phyloP scores from a whole-genome alignment of 2,797 vertebrate species.

The Thalassophryne amazonica region DNA sequence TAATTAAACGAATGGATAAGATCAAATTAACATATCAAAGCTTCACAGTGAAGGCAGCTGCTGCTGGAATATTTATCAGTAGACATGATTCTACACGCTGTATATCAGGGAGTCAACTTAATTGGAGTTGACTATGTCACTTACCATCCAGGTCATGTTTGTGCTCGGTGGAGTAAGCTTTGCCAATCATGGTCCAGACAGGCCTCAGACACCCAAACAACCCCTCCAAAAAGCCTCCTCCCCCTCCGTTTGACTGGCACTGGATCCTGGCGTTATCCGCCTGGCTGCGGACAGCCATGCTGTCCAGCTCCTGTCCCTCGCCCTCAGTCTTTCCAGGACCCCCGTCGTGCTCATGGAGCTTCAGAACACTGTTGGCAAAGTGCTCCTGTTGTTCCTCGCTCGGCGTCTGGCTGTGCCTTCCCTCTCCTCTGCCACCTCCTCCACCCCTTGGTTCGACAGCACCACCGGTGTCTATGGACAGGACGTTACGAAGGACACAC shows the following conservation, averaged over 20 bases:
- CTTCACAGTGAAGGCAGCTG: conserved; percentile 9
- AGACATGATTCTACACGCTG: background rate
- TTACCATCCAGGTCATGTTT: conserved; percentile 89
- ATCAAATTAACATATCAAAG: conserved; percentile 60
- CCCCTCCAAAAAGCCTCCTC: conserved; percentile 90
- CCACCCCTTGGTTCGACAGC: conserved; percentile 57
- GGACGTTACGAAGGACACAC: conserved; percentile 89
- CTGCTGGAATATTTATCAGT: conserved; percentile 24
- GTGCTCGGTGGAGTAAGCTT: conserved; percentile 93
- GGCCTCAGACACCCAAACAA: conserved; percentile 92
- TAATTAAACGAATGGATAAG: conserved; percentile 57
- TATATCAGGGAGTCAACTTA: background rate
- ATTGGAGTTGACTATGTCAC: conserved; percentile 12
- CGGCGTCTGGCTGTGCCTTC: conserved; percentile 78
- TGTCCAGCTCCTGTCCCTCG: conserved; percentile 60
- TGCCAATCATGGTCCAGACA: conserved; percentile 96
- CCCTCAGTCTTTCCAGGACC: conserved; percentile 58
- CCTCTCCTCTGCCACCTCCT: conserved; percentile 54
- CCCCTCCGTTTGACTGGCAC: conserved; percentile 81
- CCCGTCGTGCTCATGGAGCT: conserved; percentile 84
- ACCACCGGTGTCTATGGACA: conserved; percentile 83
- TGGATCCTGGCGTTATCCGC: conserved; percentile 78
- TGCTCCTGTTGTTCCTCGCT: conserved; percentile 81
- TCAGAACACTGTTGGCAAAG: conserved; percentile 87
- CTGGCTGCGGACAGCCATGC: conserved; percentile 69